Evolutionary conservation across 2,797 vertebrate species (phyloP), one percentile per base, ranked within the genome.

Genomic region (Muraenolepis orangiensis): DNA sequence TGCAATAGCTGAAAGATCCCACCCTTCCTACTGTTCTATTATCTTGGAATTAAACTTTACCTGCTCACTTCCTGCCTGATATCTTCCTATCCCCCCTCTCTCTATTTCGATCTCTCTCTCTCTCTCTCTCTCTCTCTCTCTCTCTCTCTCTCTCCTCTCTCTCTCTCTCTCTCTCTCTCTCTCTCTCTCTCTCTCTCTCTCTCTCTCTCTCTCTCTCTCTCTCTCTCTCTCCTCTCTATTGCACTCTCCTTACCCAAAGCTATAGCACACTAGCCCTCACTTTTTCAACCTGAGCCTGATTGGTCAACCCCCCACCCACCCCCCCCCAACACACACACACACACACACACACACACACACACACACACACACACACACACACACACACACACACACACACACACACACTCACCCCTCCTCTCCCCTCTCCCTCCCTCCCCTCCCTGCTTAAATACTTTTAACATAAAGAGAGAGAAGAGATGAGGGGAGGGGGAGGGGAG

Each of bases 391-490:
- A n/a, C n/a, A n/a, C n/a, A n/a, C n/a, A n/a, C n/a, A n/a, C n/a
- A n/a, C n/a, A n/a, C n/a, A n/a, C n/a, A n/a, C 80, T 76, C 74
- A 73, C 77, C 74, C 74, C 80, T 79, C 38, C 51, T 51, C 46
- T 36, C 26, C 68, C 66, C 68, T 76, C 80, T 78, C 46, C 87
- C 80, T 78, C 46, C 87, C 74, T 84, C 87, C 85, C 86, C 85
- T 86, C 80, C 80, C 83, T 90, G 89, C 91, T 91, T 92, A 93
- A 93, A 93, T 93, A 93, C 90, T 93, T 94, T 92, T 91, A 92
- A 89, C 91, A 93, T 93, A 93, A 92, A 91, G 88, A 87, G 77
- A 81, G 84, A 61, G 72, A 32, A 73, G 84, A 82, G 80, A 77
- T 74, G 80, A 83, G 36, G 72, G 23, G 73, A 74, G 66, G 68